Evolutionary conservation across 2,113 vertebrate genomes (phyloP).

Genomic region (Alectura lathami): DNA sequence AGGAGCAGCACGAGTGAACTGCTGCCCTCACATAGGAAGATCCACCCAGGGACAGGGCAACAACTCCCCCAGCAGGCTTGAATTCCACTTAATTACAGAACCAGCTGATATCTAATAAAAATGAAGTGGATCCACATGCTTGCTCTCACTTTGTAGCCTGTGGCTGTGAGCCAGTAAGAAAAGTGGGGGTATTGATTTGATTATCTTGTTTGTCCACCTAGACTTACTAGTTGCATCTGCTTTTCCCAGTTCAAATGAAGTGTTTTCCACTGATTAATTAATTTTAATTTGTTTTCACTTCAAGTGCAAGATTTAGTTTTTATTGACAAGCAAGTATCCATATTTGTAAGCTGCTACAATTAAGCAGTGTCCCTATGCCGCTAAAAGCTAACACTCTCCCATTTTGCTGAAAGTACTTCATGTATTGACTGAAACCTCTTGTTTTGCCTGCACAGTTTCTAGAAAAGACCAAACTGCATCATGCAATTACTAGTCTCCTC

Average conservation of each 20-base stretch:
- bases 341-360: background rate
- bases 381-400: background rate
- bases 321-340: constrained; percentile 24
- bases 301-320: constrained; percentile 50
- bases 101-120: constrained; percentile 17
- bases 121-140: background rate
- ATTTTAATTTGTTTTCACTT: constrained; percentile 59
- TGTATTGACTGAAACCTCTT: background rate
- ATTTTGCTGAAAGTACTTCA: background rate
- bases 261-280: constrained; percentile 60
- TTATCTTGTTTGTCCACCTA: constrained; percentile 68
- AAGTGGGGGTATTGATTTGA: constrained; percentile 62
- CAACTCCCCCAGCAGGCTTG: constrained; percentile 12
- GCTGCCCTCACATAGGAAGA: background rate
- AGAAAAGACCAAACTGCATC: background rate
- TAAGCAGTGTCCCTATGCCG: background rate
- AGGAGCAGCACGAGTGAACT: background rate
- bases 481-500: background rate
- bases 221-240: constrained; percentile 58
- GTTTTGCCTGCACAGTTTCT: background rate
- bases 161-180: constrained; percentile 44
- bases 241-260: constrained; percentile 62
- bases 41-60: background rate
- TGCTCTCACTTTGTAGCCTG: constrained; percentile 27
- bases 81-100: constrained; percentile 43